phyloP scores from a whole-genome alignment of 2,888 invertebrate species.

The Serripes groenlandicus region DNA sequence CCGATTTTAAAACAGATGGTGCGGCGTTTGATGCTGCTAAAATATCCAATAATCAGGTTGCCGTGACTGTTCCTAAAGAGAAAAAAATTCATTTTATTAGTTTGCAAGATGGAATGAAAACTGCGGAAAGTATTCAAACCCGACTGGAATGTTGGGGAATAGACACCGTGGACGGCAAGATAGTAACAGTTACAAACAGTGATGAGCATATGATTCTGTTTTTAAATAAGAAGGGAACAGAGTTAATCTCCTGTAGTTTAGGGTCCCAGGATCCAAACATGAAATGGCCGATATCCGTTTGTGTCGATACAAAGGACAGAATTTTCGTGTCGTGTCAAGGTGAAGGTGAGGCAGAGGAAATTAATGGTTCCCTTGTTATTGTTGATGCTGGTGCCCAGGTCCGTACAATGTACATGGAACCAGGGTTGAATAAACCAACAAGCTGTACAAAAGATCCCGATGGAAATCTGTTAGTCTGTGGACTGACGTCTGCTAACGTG shows the following conservation, averaged over 20 bases:
- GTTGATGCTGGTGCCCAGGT: slow-evolving; percentile 61
- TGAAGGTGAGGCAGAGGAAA: slow-evolving; percentile 57
- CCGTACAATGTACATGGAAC: slow-evolving; percentile 65
- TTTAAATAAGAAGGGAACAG: slow-evolving; percentile 57
- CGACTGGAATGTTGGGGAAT: slow-evolving; percentile 65
- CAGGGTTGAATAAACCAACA: slow-evolving; percentile 60
- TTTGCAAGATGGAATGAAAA: slow-evolving; percentile 64
- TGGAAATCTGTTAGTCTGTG: slow-evolving; percentile 62
- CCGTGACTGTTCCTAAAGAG: slow-evolving; percentile 60
- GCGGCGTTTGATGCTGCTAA: slow-evolving; percentile 55
- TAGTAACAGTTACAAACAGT: slow-evolving; percentile 64
- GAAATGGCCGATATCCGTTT: slow-evolving; percentile 69
- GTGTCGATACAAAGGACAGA: slow-evolving; percentile 60
- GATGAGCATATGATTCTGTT: slow-evolving; percentile 67
- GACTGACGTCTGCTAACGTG: slow-evolving; percentile 63
- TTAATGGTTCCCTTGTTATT: slow-evolving; percentile 59
- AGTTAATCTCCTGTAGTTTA: slow-evolving; percentile 59
- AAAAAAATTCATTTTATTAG: slow-evolving; percentile 64
- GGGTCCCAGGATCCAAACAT: slow-evolving; percentile 66
- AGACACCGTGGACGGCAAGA: slow-evolving; percentile 58
- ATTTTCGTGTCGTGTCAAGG: slow-evolving; percentile 65
- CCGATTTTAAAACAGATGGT: slow-evolving; percentile 64
- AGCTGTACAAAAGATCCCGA: slow-evolving; percentile 61
- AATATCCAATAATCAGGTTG: slow-evolving; percentile 48
- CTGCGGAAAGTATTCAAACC: slow-evolving; percentile 58